Evolutionary conservation across 92 coral and sea anemone genomes (phyloP), one percentile per base, ranked within the genome.

Genomic region (Epizoanthus rinbou): DNA sequence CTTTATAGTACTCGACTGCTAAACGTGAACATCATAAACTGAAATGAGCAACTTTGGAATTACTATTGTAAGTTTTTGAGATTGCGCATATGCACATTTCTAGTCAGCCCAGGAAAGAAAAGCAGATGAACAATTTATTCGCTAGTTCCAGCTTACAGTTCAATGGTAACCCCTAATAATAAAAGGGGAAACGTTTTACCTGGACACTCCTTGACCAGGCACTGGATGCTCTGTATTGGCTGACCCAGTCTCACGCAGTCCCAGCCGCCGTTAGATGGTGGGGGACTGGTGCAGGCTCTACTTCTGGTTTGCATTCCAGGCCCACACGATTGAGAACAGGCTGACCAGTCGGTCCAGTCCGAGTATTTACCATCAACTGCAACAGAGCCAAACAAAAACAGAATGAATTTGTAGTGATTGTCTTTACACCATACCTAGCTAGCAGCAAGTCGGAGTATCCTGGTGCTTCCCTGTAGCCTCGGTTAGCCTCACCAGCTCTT

Each of bases 191-290:
- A 28, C 22, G 0, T 50, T 81, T 63, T 88, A 95, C 98, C 92
- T 75, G 99, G 99, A 39, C 99, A 97, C 52, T 94, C 98, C 68
- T 87, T 92, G 67, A 81, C 89, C 74, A 73, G 89, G 68, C 99
- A 97, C 85, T 91, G 91, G 0, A 89, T 92, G 50, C 91, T 92
- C 86, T 91, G 94, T 45, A 79, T 59, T 8, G 90, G 80, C 80
- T 84, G 91, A 17, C 99, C 99, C 56, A 92, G 92, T 62, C 94
- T 80, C 25, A 93, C 22, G 69, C 99, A 97, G 80, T 89, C 94
- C 68, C 91, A 76, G 45, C 99, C 99, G 39, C 99, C 98, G 41
- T 71, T 85, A 24, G 92, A 45, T 57, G 99, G 98, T 52, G 98
- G 87, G 57, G 99, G 99, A 64, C 87, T 94, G 69, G 99, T 92